Base-by-base conservation (phyloP, 1,140 invertebrate genomes). In the Leptinotarsa texana region DNA sequence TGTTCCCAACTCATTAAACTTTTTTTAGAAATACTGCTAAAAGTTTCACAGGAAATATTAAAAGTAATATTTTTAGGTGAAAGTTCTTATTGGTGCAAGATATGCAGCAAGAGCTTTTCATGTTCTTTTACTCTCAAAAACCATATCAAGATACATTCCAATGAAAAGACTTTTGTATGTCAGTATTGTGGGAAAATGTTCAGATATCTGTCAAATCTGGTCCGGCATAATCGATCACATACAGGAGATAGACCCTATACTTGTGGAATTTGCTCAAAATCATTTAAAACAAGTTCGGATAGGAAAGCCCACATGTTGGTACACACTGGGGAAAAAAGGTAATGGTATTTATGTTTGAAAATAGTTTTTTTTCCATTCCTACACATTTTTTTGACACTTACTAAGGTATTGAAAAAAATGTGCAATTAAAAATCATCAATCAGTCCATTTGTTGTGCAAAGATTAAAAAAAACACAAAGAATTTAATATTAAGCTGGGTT, bases 221-320 rank as follows among this genome's bases (percentile, higher is more conserved):
- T 92, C 63, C 89, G 94, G 22, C 96, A 97, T 82, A 91, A 94
- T 88, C 90, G 91, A 49, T 92, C 92, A n/a, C 93, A 95, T 80
- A 87, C 88, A 1, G 88, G 91, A 17, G 82, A 83, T 49, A 80
- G 75, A 48, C 80, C 80, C 17, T 93, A 89, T 77, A 88, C 88
- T 8, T 94, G 93, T 81, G 88, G 89, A 49, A 85, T 89, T n/a
- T 91, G 90, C 61, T 81, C 83, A 0, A 87, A 86, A 75, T 80
- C 79, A 82, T 88, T 81, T 78, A 88, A 92, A 79, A 92, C 93
- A 65, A 89, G 90, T 72, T 94, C 94, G 49, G 92, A 95, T 77
- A 90, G 96, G 86, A 94, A 92, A 66, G 89, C 94, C 18, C 96
- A 97, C 81, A 91, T 95, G 89, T 90, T 91, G 65, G 93, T 91